Conservation (phyloP, 1,140 invertebrate genomes). For the Drosophila carrolli region DNA sequence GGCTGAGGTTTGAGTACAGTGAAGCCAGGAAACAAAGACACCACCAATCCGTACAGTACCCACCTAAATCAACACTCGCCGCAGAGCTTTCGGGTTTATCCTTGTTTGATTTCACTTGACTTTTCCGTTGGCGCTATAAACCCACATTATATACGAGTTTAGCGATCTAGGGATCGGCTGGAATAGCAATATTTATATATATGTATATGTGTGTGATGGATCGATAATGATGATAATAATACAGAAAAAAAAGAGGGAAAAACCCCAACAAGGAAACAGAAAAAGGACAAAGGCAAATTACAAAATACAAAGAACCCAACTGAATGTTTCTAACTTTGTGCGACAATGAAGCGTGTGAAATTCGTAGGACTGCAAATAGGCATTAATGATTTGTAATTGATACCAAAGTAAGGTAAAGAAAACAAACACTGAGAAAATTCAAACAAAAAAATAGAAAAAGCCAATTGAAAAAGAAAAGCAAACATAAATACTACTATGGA, state of each 20-base stretch:
- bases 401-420: constrained; percentile 42
- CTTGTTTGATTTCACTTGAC: not conserved
- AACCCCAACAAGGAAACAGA: not conserved
- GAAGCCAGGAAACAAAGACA: constrained; percentile 6
- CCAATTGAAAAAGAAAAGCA: constrained; percentile 14
- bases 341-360: constrained; percentile 31
- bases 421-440: constrained; percentile 34
- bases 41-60: constrained; percentile 46
- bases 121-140: constrained; percentile 17
- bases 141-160: constrained; percentile 28
- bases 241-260: not conserved
- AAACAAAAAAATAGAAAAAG: constrained; percentile 48
- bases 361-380: constrained; percentile 62
- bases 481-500: constrained; percentile 23
- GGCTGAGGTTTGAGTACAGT: constrained; percentile 15
- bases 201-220: constrained; percentile 20
- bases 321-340: constrained; percentile 53
- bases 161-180: constrained; percentile 47
- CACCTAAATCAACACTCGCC: constrained; percentile 40
- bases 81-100: constrained; percentile 26
- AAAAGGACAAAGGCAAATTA: constrained; percentile 13
- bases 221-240: constrained; percentile 8
- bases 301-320: constrained; percentile 7
- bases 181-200: constrained; percentile 56
- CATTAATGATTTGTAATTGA: constrained; percentile 57